A percentile compares a stretch with the other conserved stretches of the same genome.
phyloP scores from a whole-genome alignment of 1,140 invertebrate species.

The Epicauta chinensis region DNA sequence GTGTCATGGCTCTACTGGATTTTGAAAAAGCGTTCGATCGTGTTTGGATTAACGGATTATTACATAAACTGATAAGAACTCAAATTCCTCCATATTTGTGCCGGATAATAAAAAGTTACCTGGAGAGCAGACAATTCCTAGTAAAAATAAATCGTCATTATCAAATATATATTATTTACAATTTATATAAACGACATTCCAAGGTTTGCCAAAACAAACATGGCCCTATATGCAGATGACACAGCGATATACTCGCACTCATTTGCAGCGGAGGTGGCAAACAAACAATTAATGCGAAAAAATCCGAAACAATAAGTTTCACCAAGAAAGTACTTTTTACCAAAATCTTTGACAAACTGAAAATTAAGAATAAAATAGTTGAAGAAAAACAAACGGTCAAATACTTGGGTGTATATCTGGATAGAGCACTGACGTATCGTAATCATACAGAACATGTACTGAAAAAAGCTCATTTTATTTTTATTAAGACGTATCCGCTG shows the following conservation, averaged over 20 bases:
- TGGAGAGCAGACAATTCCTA: slow-evolving; percentile 25
- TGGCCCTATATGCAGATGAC: slow-evolving; percentile 36
- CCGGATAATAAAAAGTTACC: slow-evolving; percentile 25
- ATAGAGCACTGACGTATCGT: slow-evolving; percentile 19
- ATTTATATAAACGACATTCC: slow-evolving; percentile 27
- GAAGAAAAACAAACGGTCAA: slow-evolving; percentile 6
- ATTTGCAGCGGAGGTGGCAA: slow-evolving; percentile 6
- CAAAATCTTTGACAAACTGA: slow-evolving; percentile 12
- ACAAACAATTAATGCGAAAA: slow-evolving; percentile 9
- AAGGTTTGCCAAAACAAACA: slow-evolving; percentile 13
- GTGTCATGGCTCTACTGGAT: slow-evolving; percentile 29
- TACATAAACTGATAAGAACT: slow-evolving; percentile 30
- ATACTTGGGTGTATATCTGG: slow-evolving; percentile 28
- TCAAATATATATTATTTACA: slow-evolving; percentile 23
- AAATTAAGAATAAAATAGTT: slow-evolving; percentile 19
- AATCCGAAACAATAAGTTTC: slow-evolving; percentile 12
- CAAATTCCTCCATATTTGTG: slow-evolving; percentile 15
- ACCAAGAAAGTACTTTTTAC: slow-evolving; percentile 7
- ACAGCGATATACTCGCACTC: slow-evolving; percentile 26
- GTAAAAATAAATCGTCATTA: slow-evolving; percentile 26
- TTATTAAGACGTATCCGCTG: slow-evolving; percentile 8
- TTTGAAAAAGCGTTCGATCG: slow-evolving; percentile 38
- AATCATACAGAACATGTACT: slow-evolving; percentile 15
- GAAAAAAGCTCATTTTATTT: slow-evolving; percentile 19
- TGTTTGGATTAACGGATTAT: slow-evolving; percentile 34